phyloP scores from a whole-genome alignment of 2,113 vertebrate genomes.

The Caretta caretta region DNA sequence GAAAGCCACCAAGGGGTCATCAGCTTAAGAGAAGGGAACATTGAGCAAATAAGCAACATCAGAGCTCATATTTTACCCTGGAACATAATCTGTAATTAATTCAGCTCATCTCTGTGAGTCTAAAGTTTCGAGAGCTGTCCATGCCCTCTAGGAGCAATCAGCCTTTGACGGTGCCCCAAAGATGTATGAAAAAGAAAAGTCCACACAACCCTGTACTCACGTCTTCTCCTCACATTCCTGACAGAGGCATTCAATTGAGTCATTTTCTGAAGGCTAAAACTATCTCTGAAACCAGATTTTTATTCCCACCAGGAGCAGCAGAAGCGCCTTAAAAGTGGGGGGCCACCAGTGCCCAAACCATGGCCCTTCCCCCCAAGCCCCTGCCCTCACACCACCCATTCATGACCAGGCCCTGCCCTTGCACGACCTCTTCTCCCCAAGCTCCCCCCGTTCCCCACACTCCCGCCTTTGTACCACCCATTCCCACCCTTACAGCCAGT shows the following conservation, averaged over 20 bases:
- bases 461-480: too few species aligned
- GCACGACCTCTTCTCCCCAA: too few species aligned
- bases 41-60: conserved; percentile 51
- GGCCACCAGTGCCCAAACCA: too few species aligned
- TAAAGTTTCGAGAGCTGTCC: conserved; percentile 43
- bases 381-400: too few species aligned
- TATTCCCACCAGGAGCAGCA: background rate
- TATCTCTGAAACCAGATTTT: background rate
- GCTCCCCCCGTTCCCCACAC: too few species aligned
- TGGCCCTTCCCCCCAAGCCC: too few species aligned
- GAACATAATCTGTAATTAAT: conserved; percentile 61
- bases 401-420: too few species aligned
- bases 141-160: conserved; percentile 43
- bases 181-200: conserved; percentile 9
- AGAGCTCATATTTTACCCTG: conserved; percentile 37
- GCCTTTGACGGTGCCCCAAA: conserved; percentile 39
- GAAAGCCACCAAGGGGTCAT: conserved; percentile 38
- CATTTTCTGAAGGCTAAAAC: conserved; percentile 2
- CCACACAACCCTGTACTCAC: background rate
- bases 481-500: too few species aligned
- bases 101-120: conserved; percentile 33
- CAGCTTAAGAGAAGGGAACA: conserved; percentile 31
- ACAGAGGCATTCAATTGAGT: background rate
- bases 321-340: too few species aligned
- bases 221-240: background rate